Conservation (phyloP, 2,888 invertebrate genomes). For the Crioceris asparagi region DNA sequence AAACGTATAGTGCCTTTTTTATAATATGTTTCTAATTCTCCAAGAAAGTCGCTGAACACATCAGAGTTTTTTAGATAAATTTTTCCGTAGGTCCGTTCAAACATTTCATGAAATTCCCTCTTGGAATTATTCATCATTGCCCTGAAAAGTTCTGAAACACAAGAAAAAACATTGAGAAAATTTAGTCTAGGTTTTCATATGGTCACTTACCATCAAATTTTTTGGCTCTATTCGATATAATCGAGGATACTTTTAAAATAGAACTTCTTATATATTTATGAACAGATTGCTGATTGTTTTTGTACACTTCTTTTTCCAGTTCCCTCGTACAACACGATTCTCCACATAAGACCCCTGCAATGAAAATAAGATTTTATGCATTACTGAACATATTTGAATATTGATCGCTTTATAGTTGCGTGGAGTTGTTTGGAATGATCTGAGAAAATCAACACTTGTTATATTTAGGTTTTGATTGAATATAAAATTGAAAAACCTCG, state of each 20-base stretch:
- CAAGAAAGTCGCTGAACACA: conserved; percentile 86
- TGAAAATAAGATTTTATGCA: no score
- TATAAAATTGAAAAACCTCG: no score
- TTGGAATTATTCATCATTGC: conserved; percentile 73
- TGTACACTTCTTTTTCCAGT: conserved; percentile 59
- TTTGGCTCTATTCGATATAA: conserved; percentile 64
- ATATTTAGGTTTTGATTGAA: no score
- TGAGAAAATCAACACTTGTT: no score
- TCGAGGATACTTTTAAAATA: conserved; percentile 61
- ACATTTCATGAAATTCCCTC: conserved; percentile 88
- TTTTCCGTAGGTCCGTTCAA: conserved; percentile 88
- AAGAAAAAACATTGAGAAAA: background rate
- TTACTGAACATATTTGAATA: no score
- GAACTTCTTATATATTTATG: conserved; percentile 65
- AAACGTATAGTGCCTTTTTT: conserved; percentile 73
- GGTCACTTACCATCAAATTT: conserved; percentile 74
- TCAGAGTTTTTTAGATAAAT: conserved; percentile 89
- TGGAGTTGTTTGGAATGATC: no score
- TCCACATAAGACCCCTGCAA: conserved; percentile 45
- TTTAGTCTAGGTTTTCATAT: background rate
- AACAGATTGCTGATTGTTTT: conserved; percentile 60
- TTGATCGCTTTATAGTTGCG: no score
- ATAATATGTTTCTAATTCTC: conserved; percentile 83
- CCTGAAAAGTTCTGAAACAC: conserved; percentile 72
- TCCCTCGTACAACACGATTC: conserved; percentile 55